Conservation (phyloP, 2,888 invertebrate genomes). For the Melieria crassipennis region DNA sequence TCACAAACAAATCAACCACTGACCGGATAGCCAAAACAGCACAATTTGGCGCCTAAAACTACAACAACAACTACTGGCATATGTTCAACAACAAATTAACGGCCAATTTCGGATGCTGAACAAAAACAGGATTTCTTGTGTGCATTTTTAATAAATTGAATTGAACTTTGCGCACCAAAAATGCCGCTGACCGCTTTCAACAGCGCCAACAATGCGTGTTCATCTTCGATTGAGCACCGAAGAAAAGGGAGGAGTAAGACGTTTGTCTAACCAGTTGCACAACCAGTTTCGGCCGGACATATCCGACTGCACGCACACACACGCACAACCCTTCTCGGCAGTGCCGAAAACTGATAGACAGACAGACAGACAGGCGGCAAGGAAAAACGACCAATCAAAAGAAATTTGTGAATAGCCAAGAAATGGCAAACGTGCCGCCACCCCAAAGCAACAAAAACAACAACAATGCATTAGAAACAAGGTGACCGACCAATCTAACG, state of each 20-base stretch:
- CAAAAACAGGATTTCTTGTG: slow-evolving; percentile 8
- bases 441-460: neutral
- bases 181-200: slow-evolving; percentile 28
- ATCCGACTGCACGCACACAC: slow-evolving; percentile 20
- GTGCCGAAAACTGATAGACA: slow-evolving; percentile 19
- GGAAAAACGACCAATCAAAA: slow-evolving; percentile 35
- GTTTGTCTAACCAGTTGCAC: slow-evolving; percentile 6
- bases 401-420: slow-evolving; percentile 28
- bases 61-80: neutral
- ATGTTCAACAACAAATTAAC: slow-evolving; percentile 7
- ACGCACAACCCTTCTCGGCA: neutral
- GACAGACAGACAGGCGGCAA: slow-evolving; percentile 4
- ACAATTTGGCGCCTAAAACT: slow-evolving; percentile 6
- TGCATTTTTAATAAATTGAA: neutral
- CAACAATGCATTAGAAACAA: neutral
- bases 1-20: neutral
- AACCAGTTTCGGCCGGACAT: slow-evolving; percentile 36
- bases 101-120: slow-evolving; percentile 1
- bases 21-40: neutral
- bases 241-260: neutral
- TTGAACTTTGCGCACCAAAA: slow-evolving; percentile 20
- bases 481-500: slow-evolving; percentile 23
- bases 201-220: slow-evolving; percentile 9
- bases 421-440: slow-evolving; percentile 23
- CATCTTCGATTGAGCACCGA: neutral